Evolutionary conservation across 2,888 invertebrate genomes (phyloP).

Genomic region (Tribolium freemani): DNA sequence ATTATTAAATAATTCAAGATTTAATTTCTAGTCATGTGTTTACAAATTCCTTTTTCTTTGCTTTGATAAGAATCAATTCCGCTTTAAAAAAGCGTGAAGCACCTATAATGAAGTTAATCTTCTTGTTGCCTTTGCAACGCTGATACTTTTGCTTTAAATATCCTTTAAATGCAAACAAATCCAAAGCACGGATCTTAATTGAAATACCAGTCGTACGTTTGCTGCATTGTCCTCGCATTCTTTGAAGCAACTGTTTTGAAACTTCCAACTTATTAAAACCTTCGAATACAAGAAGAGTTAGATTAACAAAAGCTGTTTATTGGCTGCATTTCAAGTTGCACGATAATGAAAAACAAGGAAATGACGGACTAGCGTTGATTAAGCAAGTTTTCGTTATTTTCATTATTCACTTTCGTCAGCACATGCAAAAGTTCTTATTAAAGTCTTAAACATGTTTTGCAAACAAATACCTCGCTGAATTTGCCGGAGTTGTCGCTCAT

Average conservation of each 20-base stretch:
- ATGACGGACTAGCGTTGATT: not conserved
- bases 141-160: not conserved
- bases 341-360: not conserved
- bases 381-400: not conserved
- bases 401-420: not conserved
- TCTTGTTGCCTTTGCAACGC: not conserved
- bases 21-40: not conserved
- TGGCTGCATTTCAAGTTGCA: not conserved
- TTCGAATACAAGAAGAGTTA: not conserved
- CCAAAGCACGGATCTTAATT: not conserved
- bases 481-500: slow-evolving; percentile 36
- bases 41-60: not conserved
- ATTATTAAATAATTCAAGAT: not conserved
- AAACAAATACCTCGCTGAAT: slow-evolving; percentile 25
- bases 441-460: slow-evolving; percentile 24
- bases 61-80: not conserved
- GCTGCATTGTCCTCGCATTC: not conserved
- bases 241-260: not conserved
- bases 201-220: not conserved
- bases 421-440: slow-evolving; percentile 20
- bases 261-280: not conserved
- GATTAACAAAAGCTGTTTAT: not conserved
- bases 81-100: not conserved
- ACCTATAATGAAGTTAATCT: not conserved
- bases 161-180: not conserved